Evolutionary conservation across 2,888 invertebrate species (phyloP), one percentile per base, ranked within the genome.

Genomic region (Eupeodes luniger): DNA sequence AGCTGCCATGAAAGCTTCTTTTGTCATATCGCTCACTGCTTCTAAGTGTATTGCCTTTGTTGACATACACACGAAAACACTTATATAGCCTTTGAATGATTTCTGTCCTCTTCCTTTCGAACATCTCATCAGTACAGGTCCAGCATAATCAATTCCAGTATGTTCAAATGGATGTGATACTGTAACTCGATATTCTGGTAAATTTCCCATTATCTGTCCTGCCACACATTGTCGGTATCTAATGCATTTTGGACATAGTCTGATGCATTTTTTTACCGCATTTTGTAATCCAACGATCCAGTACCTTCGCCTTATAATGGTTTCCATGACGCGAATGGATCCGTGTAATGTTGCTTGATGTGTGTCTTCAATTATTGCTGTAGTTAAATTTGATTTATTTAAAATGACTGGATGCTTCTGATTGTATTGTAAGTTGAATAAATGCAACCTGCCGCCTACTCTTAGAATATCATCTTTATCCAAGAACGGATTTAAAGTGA

Each of bases 41-140:
- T 84, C 84, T 62, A 89, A 40, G 74, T 77, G 74, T 47, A 85
- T 64, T 11, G 80, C 82, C 27, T 79, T 80, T 10, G 84, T 86
- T n/a, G 84, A 27, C 77, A 89, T 77, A 44, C 82, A 87, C 11
- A 82, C 75, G 62, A 89, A 83, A 16, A 86, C 76, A 11, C 78
- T 67, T 11, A 89, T 72, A 27, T 86, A 81, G 14, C 85, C 77
- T 72, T 89, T 89, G 34, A 57, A 81, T 5, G 72, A 53, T 61
- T 69, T 83, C 19, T 78, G 80, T 14, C 80, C 82, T 74, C 74
- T 34, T n/a, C 74, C 74, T 19, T 66, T 64, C 12, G 77, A 72
- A 10, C n/a, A 75, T 44, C 51, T 47, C 47, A 84, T 74, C 3
- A 74, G 64, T 4, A 84, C n/a, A 7, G 84, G 84, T 16, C 81